Evolutionary conservation across 2,888 invertebrate genomes (phyloP), one percentile per base, ranked within the genome.

Genomic region (Corbicula japonica): DNA sequence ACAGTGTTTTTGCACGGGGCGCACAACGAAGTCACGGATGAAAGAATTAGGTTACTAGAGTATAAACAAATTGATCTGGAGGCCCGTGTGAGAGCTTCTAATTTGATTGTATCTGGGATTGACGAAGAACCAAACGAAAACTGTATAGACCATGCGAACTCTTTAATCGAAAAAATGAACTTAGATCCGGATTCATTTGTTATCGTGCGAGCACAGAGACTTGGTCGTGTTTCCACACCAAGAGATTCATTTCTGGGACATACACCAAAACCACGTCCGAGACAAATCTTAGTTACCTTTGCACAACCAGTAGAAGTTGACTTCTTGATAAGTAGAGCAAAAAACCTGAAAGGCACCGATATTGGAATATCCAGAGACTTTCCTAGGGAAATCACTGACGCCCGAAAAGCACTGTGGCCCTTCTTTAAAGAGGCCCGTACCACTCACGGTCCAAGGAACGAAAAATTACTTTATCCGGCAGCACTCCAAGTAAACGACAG

Each of bases 301-400:
- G 6, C 26, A 6, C 52, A 52, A 4, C 3, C 12, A 15, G 52
- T 21, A 3, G 52, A 52, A 23, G 26, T 52, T 4, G 52, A 52
- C 15, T 3, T 6, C 23, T 28, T 52, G 3, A 52, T 52, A 28
- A 21, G 21, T 4, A 52, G 28, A 26, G 52, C 52, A n/a, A 15
- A 23, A 6, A 26, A 26, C 2, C 52, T 52, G 2, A 52, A 23
- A 15, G 52, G 28, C 52, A 52, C 52, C 4, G 5, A 52, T 6
- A 52, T 52, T 23, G 23, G 52, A 10, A 12, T 52, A 6, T 52
- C 52, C 10, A 10, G 52, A 21, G 52, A 52, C 52, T 52, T 26
- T 23, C 26, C 52, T 2, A 52, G 15, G 28, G 52, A 52, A 15
- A 52, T 5, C 8, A 23, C 6, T 52, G 52, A 52, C 4, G 52